A percentile compares a stretch with the other conserved stretches of the same genome.
phyloP scores from a whole-genome alignment of 2,888 invertebrate genomes.

The Crocallis elinguaria region DNA sequence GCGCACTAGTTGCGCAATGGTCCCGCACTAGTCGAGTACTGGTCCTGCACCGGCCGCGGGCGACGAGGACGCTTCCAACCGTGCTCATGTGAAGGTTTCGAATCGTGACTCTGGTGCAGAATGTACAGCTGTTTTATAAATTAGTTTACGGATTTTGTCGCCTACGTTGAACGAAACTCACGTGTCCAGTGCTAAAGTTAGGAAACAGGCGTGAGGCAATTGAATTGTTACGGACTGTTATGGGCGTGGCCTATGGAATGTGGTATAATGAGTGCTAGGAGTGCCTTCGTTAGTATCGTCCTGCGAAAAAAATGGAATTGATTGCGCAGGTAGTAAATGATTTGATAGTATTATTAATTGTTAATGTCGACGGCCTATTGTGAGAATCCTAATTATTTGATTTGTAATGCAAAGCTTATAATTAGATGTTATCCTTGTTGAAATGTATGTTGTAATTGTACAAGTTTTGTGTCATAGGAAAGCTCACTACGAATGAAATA shows the following conservation, averaged over 20 bases:
- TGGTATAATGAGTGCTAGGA: slow-evolving; percentile 47
- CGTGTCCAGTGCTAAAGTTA: slow-evolving; percentile 27
- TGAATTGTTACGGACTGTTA: slow-evolving; percentile 43
- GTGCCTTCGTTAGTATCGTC: slow-evolving; percentile 62
- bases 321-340: slow-evolving; percentile 52
- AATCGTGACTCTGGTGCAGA: slow-evolving; percentile 6
- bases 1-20: not conserved
- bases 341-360: slow-evolving; percentile 66
- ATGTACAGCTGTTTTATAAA: slow-evolving; percentile 13
- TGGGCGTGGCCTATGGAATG: slow-evolving; percentile 42
- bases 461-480: slow-evolving; percentile 37
- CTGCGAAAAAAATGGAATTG: slow-evolving; percentile 50
- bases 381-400: slow-evolving; percentile 47
- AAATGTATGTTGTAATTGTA: slow-evolving; percentile 39
- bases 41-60: too few species aligned
- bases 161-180: slow-evolving; percentile 11
- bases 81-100: not conserved
- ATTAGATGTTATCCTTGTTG: slow-evolving; percentile 47
- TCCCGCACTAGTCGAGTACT: too few species aligned
- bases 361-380: slow-evolving; percentile 54
- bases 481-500: slow-evolving; percentile 16
- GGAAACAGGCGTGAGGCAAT: slow-evolving; percentile 50
- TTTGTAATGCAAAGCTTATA: slow-evolving; percentile 41
- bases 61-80: not conserved
- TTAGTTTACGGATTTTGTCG: slow-evolving; percentile 7